Base-by-base conservation (phyloP, 2,888 invertebrate genomes). In the Barypeithes pellucidus region DNA sequence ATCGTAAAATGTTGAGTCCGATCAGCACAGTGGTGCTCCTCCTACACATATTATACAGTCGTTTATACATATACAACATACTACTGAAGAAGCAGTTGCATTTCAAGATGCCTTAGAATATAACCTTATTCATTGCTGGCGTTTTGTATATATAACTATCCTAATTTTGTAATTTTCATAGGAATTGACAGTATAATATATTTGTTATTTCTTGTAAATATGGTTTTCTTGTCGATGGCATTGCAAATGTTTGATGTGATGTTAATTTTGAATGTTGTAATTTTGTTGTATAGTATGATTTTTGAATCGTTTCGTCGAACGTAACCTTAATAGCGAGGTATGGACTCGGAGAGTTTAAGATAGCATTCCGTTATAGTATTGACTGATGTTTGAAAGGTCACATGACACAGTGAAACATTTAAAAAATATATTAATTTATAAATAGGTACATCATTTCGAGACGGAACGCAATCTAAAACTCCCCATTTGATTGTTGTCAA, bases 81-180 rank as follows among this genome's bases (percentile, higher is more conserved):
- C 72, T 79, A 80, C 79, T 71, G 78, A 75, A 73, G 75, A 77
- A 76, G 75, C 79, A 80, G 79, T 80, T 72, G 77, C 71, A 75
- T 79, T 78, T 81, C 79, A 79, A 80, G 81, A 82, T 81, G 82
- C 83, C 82, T 82, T 82, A 82, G 82, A 81, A 77, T 77, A 77
- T 79, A 81, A 78, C 76, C 79, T 77, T 81, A 79, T 79, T 82
- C 81, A 82, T 83, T 82, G 81, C 82, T 80, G 81, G 82, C 82
- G 80, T 80, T 82, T 81, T 82, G 80, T 82, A 81, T 78, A 81
- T 76, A 79, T 77, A 79, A 81, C 73, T 78, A 75, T 79, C 77
- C 77, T 80, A 79, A 80, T 79, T 80, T 80, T 81, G 80, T 80
- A 81, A 81, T 81, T 80, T 80, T 81, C 78, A 78, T 80, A 81